A percentile compares a stretch with the other conserved stretches of the same genome.
Evolutionary conservation across 2,888 invertebrate species (phyloP).

Genomic region (Eutolmus rufibarbis): DNA sequence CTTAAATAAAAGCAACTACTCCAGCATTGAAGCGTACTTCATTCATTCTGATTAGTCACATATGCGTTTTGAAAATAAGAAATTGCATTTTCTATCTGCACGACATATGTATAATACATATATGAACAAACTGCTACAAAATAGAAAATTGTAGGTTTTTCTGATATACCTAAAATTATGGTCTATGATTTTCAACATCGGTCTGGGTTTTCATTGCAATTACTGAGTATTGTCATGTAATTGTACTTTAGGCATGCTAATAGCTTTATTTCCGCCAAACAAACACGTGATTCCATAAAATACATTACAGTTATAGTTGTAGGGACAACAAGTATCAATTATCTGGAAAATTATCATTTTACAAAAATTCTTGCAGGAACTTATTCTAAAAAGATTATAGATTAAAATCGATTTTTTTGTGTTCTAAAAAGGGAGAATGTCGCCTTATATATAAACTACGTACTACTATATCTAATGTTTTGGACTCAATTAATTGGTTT

Average conservation of each 20-base stretch:
- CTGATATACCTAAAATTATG: background rate
- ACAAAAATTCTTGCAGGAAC: no score
- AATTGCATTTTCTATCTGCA: background rate
- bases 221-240: background rate
- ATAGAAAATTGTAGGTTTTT: background rate
- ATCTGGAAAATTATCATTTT: background rate
- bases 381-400: no score
- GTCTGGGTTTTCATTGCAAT: background rate
- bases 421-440: no score
- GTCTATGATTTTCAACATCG: background rate
- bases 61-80: background rate
- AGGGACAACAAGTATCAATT: background rate
- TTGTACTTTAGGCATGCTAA: background rate
- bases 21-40: background rate
- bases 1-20: background rate
- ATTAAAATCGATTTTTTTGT: no score
- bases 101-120: background rate
- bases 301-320: background rate
- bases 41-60: background rate
- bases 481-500: no score
- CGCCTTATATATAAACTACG: no score
- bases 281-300: background rate
- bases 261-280: background rate
- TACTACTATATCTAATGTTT: no score
- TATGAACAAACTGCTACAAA: background rate